A percentile compares a stretch with the other conserved stretches of the same genome.
Evolutionary conservation across 1,140 invertebrate genomes (phyloP).

Genomic region (Dendroctonus valens): DNA sequence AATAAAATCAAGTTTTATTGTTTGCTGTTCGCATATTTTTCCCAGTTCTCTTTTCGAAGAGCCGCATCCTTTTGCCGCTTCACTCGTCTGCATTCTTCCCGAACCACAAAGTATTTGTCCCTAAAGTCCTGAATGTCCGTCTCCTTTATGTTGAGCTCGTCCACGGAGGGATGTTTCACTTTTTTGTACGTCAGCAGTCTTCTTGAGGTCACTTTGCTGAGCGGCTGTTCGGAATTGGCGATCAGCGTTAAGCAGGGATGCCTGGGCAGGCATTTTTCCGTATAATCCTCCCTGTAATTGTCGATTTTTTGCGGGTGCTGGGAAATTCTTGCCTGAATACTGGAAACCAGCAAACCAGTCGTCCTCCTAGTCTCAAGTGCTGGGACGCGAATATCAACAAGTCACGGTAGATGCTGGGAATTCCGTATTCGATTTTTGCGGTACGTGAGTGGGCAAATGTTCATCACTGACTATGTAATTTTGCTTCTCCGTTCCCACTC

Average conservation of each 20-base stretch:
- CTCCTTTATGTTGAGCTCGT: constrained; percentile 30
- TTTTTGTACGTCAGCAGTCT: constrained; percentile 87
- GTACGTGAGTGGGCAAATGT: constrained; percentile 69
- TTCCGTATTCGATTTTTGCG: constrained; percentile 81
- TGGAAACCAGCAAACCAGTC: constrained; percentile 91
- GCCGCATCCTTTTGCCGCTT: constrained; percentile 46
- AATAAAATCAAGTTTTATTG: too few species aligned
- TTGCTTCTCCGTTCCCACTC: constrained; percentile 68
- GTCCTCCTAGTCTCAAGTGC: constrained; percentile 71
- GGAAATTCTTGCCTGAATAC: constrained; percentile 74
- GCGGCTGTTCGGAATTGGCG: constrained; percentile 82
- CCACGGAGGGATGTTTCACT: constrained; percentile 57
- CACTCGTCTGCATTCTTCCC: constrained; percentile 63
- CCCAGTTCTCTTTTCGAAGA: constrained; percentile 40
- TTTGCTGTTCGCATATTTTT: constrained; percentile 34
- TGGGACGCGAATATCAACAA: constrained; percentile 77
- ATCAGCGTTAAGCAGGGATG: constrained; percentile 77
- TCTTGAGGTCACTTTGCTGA: constrained; percentile 75
- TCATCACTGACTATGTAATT: constrained; percentile 62
- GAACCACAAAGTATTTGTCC: constrained; percentile 65
- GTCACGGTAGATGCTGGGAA: constrained; percentile 80
- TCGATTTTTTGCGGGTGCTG: constrained; percentile 68
- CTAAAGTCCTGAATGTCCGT: constrained; percentile 54
- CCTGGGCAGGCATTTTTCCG: constrained; percentile 68
- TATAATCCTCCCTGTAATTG: constrained; percentile 69